phyloP scores from a whole-genome alignment of 2,888 invertebrate species.

The Hecatera dysodea region DNA sequence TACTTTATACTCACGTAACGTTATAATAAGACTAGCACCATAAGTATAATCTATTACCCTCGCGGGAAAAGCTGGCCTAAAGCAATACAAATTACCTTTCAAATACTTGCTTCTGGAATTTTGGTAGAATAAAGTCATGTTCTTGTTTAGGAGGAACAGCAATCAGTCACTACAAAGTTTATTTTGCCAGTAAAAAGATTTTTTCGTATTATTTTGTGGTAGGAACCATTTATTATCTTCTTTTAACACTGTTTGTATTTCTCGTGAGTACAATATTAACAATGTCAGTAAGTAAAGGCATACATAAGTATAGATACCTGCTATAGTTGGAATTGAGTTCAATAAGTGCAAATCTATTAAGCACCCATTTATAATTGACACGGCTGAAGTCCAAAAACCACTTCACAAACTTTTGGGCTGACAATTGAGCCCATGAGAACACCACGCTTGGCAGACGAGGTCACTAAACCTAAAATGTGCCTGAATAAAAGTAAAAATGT shows the following conservation, averaged over 20 bases:
- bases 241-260: not conserved
- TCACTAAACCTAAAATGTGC: conserved; percentile 10
- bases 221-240: conserved; percentile 1
- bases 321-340: not conserved
- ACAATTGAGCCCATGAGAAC: conserved; percentile 27
- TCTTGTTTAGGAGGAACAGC: conserved; percentile 53
- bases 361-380: not conserved
- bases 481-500: conserved; percentile 2
- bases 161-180: conserved; percentile 56
- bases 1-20: conserved; percentile 59
- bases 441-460: not conserved
- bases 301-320: too few relatives aligned
- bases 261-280: not conserved
- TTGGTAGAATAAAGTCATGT: conserved; percentile 60
- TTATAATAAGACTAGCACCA: conserved; percentile 60
- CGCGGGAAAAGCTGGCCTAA: conserved; percentile 63
- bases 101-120: conserved; percentile 59
- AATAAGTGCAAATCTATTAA: not conserved
- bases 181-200: conserved; percentile 23
- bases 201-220: conserved; percentile 23
- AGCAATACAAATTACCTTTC: conserved; percentile 68
- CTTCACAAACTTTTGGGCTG: not conserved
- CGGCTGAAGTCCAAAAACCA: not conserved
- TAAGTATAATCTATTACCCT: conserved; percentile 66
- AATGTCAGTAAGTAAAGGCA: not conserved